These are phyloP conservation scores for Blastobasis lacticolella DNA, from an alignment of 2,888 invertebrate species.

Conservation along the genomic window DNA sequence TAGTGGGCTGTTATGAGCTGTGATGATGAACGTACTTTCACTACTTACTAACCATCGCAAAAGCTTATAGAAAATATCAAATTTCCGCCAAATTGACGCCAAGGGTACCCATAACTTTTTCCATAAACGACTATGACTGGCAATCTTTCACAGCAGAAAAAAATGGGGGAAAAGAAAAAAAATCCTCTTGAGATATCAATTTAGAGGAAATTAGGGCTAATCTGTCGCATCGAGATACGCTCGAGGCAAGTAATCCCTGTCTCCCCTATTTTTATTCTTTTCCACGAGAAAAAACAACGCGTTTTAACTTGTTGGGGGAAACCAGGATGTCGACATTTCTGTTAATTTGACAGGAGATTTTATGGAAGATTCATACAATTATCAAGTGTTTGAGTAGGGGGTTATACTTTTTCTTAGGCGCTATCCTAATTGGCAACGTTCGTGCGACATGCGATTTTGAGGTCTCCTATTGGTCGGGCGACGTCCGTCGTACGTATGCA, in stretches of 20 bases:
- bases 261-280: constrained; percentile 50
- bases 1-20: too few species aligned
- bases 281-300: constrained; percentile 28
- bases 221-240: constrained; percentile 68
- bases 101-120: constrained; percentile 35
- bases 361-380: constrained; percentile 18
- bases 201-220: constrained; percentile 67
- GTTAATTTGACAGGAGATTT: constrained; percentile 56
- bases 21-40: too few species aligned
- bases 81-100: constrained; percentile 35
- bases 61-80: constrained; percentile 1
- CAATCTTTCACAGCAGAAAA: constrained; percentile 44
- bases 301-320: constrained; percentile 21
- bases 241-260: constrained; percentile 48
- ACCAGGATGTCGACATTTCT: constrained; percentile 48
- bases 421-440: too few species aligned
- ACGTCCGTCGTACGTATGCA: too few species aligned
- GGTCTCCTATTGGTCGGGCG: too few species aligned
- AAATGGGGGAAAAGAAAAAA: constrained; percentile 32
- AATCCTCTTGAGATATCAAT: constrained; percentile 68
- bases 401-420: too few species aligned
- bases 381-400: too few species aligned
- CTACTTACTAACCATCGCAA: too few species aligned
- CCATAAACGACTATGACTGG: constrained; percentile 48
- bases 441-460: too few species aligned